A percentile compares a stretch with the other conserved stretches of the same genome.
These are phyloP conservation scores for Urocyon cinereoargenteus DNA, from an alignment of 2,797 vertebrate genomes.

Conservation along the genomic window DNA sequence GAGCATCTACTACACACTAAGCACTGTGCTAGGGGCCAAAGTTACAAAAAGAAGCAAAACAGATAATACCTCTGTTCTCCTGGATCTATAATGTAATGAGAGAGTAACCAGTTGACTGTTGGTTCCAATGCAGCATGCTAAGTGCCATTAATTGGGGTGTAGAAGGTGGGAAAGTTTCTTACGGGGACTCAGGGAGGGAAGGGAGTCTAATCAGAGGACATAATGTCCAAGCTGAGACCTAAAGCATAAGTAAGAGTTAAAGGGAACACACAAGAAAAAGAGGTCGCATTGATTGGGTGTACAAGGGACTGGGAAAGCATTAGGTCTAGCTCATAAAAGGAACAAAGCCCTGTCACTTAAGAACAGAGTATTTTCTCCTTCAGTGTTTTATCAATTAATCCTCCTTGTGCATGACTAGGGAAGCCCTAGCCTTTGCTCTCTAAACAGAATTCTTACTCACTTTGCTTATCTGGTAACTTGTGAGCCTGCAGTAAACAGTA, in stretches of 20 bases:
- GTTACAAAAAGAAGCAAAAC: neutral
- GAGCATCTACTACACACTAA: neutral
- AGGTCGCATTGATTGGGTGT: neutral
- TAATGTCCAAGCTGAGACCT: neutral
- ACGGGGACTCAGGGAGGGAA: neutral
- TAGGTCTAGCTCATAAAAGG: neutral
- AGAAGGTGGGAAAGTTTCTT: neutral
- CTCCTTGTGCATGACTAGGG: neutral
- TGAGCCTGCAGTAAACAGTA: neutral
- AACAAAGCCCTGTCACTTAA: neutral
- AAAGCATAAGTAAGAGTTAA: neutral
- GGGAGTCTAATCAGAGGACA: neutral
- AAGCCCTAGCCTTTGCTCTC: neutral
- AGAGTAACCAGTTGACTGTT: neutral
- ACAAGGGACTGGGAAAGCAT: neutral
- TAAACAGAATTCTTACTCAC: neutral
- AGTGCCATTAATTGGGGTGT: neutral
- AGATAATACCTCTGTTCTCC: neutral
- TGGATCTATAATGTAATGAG: neutral
- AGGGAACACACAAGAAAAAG: neutral
- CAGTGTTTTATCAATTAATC: neutral
- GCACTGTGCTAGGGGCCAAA: neutral
- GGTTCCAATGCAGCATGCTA: neutral
- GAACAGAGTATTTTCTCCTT: neutral
- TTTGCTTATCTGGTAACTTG: neutral